Percentiles rank a stretch among this genome's conserved stretches.
Conservation (phyloP, 2,797 vertebrate genomes). For the Myotis daubentonii region DNA sequence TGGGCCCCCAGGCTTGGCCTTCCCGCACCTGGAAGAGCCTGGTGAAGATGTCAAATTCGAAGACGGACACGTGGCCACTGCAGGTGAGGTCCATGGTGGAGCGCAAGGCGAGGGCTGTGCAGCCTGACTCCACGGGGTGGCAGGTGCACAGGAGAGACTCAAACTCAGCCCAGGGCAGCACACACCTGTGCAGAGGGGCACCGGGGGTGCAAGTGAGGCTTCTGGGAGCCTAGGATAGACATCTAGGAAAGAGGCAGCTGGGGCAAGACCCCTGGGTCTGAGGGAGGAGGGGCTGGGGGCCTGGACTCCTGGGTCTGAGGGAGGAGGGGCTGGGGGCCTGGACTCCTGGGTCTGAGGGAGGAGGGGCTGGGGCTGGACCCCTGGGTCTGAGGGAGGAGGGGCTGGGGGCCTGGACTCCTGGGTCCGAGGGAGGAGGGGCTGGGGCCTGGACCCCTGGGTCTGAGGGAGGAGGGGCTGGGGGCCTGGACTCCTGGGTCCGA, state of each 20-base stretch:
- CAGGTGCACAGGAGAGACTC: slow-evolving; percentile 84
- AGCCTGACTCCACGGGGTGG: slow-evolving; percentile 88
- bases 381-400: no score
- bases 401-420: not conserved
- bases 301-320: not conserved
- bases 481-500: not conserved
- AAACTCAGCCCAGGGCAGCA: slow-evolving; percentile 90
- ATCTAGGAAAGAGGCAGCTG: no score
- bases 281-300: accelerated
- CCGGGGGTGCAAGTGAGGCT: not conserved
- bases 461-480: no score
- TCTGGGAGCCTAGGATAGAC: not conserved
- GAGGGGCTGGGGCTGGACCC: no score
- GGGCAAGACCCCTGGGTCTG: not conserved
- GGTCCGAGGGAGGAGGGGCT: not conserved
- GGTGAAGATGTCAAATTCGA: slow-evolving; percentile 95
- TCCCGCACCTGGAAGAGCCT: slow-evolving; percentile 92
- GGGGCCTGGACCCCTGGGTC: not conserved
- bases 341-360: not conserved
- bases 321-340: not conserved
- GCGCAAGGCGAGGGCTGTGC: slow-evolving; percentile 90
- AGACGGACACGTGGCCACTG: slow-evolving; percentile 91
- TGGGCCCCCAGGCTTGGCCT: not conserved
- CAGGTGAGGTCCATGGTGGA: slow-evolving; percentile 94
- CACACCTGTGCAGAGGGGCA: slow-evolving; percentile 82